phyloP scores from a whole-genome alignment of 2,888 invertebrate genomes.

The Leptinotarsa peninsularis region DNA sequence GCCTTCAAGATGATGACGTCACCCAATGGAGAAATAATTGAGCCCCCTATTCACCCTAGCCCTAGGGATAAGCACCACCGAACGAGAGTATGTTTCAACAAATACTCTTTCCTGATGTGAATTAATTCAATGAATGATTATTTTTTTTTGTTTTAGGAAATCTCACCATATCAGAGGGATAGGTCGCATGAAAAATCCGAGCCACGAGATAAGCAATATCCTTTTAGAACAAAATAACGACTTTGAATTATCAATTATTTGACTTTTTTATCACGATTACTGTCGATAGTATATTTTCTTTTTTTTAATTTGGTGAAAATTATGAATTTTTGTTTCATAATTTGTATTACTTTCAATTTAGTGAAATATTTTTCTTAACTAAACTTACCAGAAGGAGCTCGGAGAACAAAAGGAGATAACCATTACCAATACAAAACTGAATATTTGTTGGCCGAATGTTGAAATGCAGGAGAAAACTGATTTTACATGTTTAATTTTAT shows the following conservation, averaged over 20 bases:
- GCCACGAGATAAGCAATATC: conserved; percentile 86
- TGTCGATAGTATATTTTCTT: background rate
- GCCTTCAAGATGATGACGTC: conserved; percentile 71
- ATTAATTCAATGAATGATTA: background rate
- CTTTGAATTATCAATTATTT: too few species aligned
- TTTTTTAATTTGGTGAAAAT: background rate
- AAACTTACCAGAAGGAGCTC: conserved; percentile 65
- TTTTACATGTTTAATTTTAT: conserved; percentile 45
- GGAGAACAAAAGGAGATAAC: conserved; percentile 66
- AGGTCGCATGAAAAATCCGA: conserved; percentile 82
- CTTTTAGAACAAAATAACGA: conserved; percentile 63
- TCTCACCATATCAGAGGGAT: conserved; percentile 79
- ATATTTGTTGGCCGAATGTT: conserved; percentile 25
- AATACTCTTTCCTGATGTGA: conserved; percentile 1
- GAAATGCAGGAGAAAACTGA: conserved; percentile 34
- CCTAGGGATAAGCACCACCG: conserved; percentile 82
- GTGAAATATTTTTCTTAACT: conserved; percentile 62
- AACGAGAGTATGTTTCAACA: conserved; percentile 73
- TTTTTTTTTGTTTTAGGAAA: conserved; percentile 73
- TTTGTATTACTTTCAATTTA: background rate
- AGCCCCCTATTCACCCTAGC: conserved; percentile 71
- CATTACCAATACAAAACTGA: conserved; percentile 28
- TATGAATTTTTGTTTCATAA: too few species aligned
- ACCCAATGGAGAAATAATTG: conserved; percentile 82
- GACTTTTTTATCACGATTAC: too few species aligned